Base-by-base conservation (phyloP, 2,888 invertebrate genomes). In the Eretmocerus hayati region DNA sequence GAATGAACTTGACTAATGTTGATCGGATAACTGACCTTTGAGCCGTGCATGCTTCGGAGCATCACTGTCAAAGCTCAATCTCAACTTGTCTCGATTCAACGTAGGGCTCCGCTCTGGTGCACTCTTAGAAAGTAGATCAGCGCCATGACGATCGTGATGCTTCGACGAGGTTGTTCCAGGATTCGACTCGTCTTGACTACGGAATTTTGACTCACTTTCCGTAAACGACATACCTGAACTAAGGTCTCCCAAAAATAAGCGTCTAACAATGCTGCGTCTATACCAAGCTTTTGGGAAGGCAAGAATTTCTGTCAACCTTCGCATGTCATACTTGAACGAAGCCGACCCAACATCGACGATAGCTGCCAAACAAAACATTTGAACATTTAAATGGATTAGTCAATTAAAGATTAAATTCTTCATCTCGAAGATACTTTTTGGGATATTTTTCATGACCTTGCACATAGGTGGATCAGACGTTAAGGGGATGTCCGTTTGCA, bases 211-310 rank as follows among this genome's bases (percentile, higher is more conserved):
- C 16, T 73, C 74, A 1, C 69, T 72, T 42, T 74, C 75, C 20
- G 72, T 71, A 45, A 74, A 74, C 0, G 74, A 71, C 0, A 73
- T 62, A 15, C 69, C 72, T 32, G 73, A 78, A 64, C 87, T 90
- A 47, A 94, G 80, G 73, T 99, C 97, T 0, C 99, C 95, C 42
- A 95, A 79, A 73, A 95, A 95, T 64, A 96, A 78, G 20, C 94
- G 77, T 6, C 94, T 78, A 22, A 96, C 93, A 62, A 99, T 91
- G 58, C 90, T 90, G 32, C 92, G 81, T 3, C 96, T 77, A 73
- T 99, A 99, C 99, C 99, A 99, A 13, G 97, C 96, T 74, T 94
- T 94, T 0, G 97, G 97, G 71, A 99, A 96, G 0, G 95, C 94
- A 50, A 99, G 76, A 64, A 99, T 95, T 75, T 99, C 99, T 0